These are phyloP conservation scores for Altica lythri DNA, from an alignment of 2,888 invertebrate species.

Conservation along the genomic window DNA sequence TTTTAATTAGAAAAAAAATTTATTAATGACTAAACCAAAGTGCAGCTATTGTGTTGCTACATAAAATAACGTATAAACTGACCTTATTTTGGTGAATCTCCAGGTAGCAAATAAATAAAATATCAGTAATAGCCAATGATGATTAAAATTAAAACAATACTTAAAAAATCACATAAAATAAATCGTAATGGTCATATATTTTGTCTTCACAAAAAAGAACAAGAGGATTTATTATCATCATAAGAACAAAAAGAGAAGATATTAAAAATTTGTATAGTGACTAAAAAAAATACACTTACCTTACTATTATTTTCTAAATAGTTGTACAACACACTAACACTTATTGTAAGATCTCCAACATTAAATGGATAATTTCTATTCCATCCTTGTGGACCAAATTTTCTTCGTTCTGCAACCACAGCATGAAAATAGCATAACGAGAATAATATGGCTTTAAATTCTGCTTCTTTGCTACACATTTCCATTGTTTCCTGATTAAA, in stretches of 20 bases:
- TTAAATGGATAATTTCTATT: constrained; percentile 81
- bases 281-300: constrained; percentile 51
- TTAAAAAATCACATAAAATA: too few relatives aligned
- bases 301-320: constrained; percentile 86
- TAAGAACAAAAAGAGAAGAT: too few relatives aligned
- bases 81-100: background rate
- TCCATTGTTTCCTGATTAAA: constrained; percentile 92
- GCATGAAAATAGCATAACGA: constrained; percentile 94
- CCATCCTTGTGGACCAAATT: constrained; percentile 96
- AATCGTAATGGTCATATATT: too few relatives aligned
- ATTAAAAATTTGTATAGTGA: background rate
- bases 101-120: constrained; percentile 14
- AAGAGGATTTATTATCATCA: too few relatives aligned
- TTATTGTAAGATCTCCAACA: constrained; percentile 88
- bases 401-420: constrained; percentile 87
- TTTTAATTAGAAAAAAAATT: too few relatives aligned
- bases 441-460: constrained; percentile 89
- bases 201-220: too few relatives aligned
- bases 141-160: too few relatives aligned
- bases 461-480: constrained; percentile 90
- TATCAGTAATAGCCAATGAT: too few relatives aligned
- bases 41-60: too few relatives aligned
- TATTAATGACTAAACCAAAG: too few relatives aligned
- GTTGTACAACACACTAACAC: constrained; percentile 87
- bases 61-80: background rate